Evolutionary conservation across 2,797 vertebrate genomes (phyloP), one percentile per base, ranked within the genome.

Genomic region (Pogoniulus pusillus): DNA sequence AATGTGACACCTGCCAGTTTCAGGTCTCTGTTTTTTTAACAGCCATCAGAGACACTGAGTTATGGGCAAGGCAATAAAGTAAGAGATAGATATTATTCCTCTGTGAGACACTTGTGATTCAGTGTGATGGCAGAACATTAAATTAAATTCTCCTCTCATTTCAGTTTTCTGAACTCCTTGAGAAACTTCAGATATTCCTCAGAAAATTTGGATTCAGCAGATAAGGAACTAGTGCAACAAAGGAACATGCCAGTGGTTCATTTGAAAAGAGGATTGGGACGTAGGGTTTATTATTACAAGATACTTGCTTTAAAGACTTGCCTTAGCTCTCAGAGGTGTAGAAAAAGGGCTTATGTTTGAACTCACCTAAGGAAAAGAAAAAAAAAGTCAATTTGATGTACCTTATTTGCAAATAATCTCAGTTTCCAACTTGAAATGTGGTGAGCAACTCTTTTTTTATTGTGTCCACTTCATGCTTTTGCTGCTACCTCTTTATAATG

Each of bases 391-490:
- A 23, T 73, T 87, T 91, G 30, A 16, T 73, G 12, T 16, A n/a
- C 32, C 89, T 79, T 76, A 79, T 92, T 87, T 79, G 35, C 24
- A 81, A 80, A 47, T 30, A 68, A 37, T 71, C 54, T 83, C 30
- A 41, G 79, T 91, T 94, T 71, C 69, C 45, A 60, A n/a, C 43
- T 34, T 84, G 35, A 82, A 88, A 37, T 86, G 71, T 81, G 66
- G 47, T 78, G 57, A 90, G 65, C 39, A 41, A 75, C 22, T 29
- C 3, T 6, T 7, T 55, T 93, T 90, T 77, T 74, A 22, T 58
- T 58, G 34, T 63, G 10, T 16, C n/a, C 5, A 54, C 29, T 79
- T 87, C 30, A 34, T 39, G 13, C 43, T 87, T 91, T 54, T 43
- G 59, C 23, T 83, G 54, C 54, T 45, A 12, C 11, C 69, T 91